These are phyloP conservation scores for Benitochromis conjunctus DNA, from an alignment of 2,113 vertebrate genomes.

Conservation along the genomic window DNA sequence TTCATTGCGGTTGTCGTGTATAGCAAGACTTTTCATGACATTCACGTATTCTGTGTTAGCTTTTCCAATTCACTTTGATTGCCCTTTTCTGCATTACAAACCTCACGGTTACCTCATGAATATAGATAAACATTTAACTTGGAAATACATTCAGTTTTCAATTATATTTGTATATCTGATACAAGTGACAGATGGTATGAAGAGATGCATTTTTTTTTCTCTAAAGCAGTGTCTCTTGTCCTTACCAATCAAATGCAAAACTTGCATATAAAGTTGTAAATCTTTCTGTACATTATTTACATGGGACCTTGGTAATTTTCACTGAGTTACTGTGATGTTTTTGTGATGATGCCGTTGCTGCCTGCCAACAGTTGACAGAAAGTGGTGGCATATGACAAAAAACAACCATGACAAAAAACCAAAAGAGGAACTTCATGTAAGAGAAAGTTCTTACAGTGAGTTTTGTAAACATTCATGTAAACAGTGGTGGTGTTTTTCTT, in stretches of 20 bases:
- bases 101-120: background rate
- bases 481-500: constrained; percentile 36
- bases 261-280: constrained; percentile 67
- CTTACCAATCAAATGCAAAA: constrained; percentile 25
- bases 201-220: background rate
- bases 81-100: background rate
- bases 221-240: background rate
- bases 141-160: background rate
- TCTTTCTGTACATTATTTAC: constrained; percentile 69
- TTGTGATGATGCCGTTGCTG: constrained; percentile 4
- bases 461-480: constrained; percentile 69
- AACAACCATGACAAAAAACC: background rate
- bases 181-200: background rate
- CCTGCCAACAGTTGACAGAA: background rate
- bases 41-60: background rate
- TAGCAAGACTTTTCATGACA: background rate
- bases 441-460: constrained; percentile 38
- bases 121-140: background rate
- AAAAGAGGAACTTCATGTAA: constrained; percentile 26
- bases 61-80: background rate
- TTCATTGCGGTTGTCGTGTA: background rate
- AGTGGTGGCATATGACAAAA: background rate
- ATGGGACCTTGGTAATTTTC: background rate
- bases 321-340: background rate
- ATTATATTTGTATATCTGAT: background rate